A percentile compares a stretch with the other conserved stretches of the same genome.
phyloP scores from a whole-genome alignment of 2,113 vertebrate species.

The Phoxinus phoxinus region DNA sequence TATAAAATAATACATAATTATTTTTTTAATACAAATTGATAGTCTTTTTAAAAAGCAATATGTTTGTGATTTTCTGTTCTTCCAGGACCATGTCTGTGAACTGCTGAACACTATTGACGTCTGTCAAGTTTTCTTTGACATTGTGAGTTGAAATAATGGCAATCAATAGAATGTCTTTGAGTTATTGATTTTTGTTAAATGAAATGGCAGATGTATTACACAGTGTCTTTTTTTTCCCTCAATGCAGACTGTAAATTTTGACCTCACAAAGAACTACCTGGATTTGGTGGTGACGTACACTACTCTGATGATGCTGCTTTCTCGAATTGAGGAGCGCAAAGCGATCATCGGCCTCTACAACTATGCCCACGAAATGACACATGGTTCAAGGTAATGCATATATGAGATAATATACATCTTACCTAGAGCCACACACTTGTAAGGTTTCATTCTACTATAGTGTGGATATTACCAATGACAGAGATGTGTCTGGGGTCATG shows the following conservation, averaged over 20 bases:
- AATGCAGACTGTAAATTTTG: conserved; percentile 95
- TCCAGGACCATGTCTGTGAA: conserved; percentile 96
- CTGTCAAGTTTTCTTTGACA: conserved; percentile 99
- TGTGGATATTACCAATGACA: not conserved
- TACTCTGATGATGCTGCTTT: conserved; percentile 95
- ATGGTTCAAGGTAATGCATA: conserved; percentile 88
- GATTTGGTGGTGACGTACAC: conserved; percentile 98
- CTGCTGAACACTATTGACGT: conserved; percentile 97
- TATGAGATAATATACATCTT: too few species aligned
- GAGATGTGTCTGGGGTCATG: not conserved
- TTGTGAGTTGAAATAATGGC: conserved; percentile 83
- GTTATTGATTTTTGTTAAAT: not conserved
- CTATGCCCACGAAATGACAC: conserved; percentile 98
- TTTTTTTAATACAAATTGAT: not conserved
- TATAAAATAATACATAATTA: not conserved
- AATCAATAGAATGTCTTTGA: not conserved
- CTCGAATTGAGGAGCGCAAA: conserved; percentile 97
- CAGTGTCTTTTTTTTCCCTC: not conserved
- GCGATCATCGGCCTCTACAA: conserved; percentile 98
- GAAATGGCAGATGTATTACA: not conserved
- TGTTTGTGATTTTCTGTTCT: not conserved
- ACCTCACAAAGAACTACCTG: conserved; percentile 98
- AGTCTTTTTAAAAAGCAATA: not conserved
- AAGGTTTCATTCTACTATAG: not conserved
- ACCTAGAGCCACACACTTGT: not conserved